These are phyloP conservation scores for Lasioglossum morio DNA, from an alignment of 2,888 invertebrate genomes.

Conservation along the genomic window DNA sequence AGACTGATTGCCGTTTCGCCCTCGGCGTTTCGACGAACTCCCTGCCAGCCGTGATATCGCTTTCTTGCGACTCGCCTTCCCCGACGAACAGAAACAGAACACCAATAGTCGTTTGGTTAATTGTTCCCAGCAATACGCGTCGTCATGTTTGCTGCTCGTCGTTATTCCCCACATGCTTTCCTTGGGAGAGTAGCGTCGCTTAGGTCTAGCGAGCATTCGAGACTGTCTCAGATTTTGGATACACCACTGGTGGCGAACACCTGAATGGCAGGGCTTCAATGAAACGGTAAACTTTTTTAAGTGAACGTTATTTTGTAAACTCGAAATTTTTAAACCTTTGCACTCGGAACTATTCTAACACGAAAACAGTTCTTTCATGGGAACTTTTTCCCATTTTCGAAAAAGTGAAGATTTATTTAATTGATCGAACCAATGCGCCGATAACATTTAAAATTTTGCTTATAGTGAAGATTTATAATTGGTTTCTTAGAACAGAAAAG, in stretches of 20 bases:
- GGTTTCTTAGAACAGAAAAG: too few relatives aligned
- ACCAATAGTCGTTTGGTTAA: constrained; percentile 44
- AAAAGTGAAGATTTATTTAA: too few relatives aligned
- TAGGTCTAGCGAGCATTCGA: background rate
- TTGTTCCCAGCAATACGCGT: background rate
- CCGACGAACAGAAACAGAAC: constrained; percentile 58
- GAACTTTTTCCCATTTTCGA: too few relatives aligned
- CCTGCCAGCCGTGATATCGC: constrained; percentile 3
- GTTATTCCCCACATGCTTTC: constrained; percentile 49
- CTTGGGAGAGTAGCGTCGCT: background rate
- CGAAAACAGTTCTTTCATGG: too few relatives aligned
- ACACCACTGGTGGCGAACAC: background rate
- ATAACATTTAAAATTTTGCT: too few relatives aligned
- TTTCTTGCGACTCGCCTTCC: constrained; percentile 50
- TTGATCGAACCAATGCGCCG: too few relatives aligned
- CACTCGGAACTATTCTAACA: too few relatives aligned
- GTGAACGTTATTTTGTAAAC: too few relatives aligned
- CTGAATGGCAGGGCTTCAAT: too few relatives aligned
- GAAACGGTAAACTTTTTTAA: too few relatives aligned
- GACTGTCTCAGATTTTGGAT: background rate
- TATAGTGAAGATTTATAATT: too few relatives aligned
- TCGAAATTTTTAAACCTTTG: too few relatives aligned
- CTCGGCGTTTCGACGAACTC: constrained; percentile 29
- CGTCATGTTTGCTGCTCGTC: background rate
- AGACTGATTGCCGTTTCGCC: constrained; percentile 41